A percentile compares a stretch with the other conserved stretches of the same genome.
These are phyloP conservation scores for Setipinna tenuifilis DNA, from an alignment of 2,797 vertebrate species.

Conservation along the genomic window DNA sequence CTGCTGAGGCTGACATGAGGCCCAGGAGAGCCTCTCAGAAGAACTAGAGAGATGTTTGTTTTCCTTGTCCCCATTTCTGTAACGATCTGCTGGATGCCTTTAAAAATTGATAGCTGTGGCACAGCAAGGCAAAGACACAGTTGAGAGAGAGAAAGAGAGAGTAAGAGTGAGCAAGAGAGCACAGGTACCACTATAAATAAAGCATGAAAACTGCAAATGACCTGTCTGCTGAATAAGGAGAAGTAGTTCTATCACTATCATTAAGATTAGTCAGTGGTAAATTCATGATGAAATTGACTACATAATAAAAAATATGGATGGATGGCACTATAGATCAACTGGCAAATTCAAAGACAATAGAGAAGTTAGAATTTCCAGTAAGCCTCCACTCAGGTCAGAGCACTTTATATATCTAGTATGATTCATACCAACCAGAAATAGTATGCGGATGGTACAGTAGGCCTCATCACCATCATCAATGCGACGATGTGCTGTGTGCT, in stretches of 20 bases:
- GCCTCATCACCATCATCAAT: neutral
- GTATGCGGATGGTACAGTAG: neutral
- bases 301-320: conserved; percentile 2
- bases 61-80: conserved; percentile 20
- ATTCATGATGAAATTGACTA: conserved; percentile 9
- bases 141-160: conserved; percentile 12
- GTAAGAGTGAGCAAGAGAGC: neutral
- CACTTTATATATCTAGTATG: neutral
- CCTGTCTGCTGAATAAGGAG: conserved; percentile 4
- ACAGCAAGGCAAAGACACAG: conserved; percentile 5
- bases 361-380: conserved; percentile 10
- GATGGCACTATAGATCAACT: neutral
- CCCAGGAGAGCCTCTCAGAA: conserved; percentile 8
- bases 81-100: conserved; percentile 22
- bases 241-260: neutral
- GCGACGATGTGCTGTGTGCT: neutral
- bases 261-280: neutral
- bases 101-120: conserved; percentile 16
- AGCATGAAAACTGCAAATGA: conserved; percentile 19
- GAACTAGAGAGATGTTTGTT: conserved; percentile 18
- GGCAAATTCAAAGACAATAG: neutral
- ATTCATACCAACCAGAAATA: neutral
- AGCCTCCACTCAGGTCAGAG: neutral
- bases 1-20: neutral
- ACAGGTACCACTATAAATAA: neutral